Evolutionary conservation across 2,888 invertebrate species (phyloP).

Genomic region (Chouioia cunea): DNA sequence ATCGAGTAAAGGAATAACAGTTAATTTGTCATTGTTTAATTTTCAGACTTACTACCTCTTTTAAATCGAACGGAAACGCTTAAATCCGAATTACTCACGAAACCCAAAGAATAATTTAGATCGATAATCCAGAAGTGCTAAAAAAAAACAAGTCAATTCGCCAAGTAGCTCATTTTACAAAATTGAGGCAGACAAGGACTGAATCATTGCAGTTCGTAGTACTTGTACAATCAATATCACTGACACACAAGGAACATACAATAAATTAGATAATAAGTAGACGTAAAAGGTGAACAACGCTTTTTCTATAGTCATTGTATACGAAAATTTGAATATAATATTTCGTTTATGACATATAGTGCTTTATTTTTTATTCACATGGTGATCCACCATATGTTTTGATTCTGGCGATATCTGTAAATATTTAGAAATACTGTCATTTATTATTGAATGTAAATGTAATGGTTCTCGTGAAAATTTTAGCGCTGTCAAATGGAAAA

Average conservation of each 20-base stretch:
- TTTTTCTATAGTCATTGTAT: constrained; percentile 24
- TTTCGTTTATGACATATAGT: constrained; percentile 1
- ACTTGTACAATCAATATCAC: constrained; percentile 30
- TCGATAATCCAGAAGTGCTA: constrained; percentile 27
- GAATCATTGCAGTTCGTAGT: constrained; percentile 36
- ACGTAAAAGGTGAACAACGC: constrained; percentile 3
- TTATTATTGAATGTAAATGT: constrained; percentile 6
- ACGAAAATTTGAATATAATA: neutral
- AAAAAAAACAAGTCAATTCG: constrained; percentile 40
- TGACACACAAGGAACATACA: constrained; percentile 3
- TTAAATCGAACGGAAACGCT: constrained; percentile 25
- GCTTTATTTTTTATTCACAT: constrained; percentile 10
- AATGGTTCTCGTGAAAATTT: constrained; percentile 2
- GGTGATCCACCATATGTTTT: constrained; percentile 17
- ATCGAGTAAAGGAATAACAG: neutral
- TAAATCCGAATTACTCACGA: constrained; percentile 9
- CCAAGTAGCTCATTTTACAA: constrained; percentile 29
- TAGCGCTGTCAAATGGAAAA: constrained; percentile 8
- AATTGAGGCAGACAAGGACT: constrained; percentile 27
- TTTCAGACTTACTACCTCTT: constrained; percentile 49
- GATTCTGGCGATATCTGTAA: constrained; percentile 18
- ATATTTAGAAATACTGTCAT: constrained; percentile 3
- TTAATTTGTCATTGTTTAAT: constrained; percentile 6
- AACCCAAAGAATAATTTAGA: constrained; percentile 23
- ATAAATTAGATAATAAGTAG: constrained; percentile 11